These are phyloP conservation scores for Macrochelys suwanniensis DNA, from an alignment of 2,797 vertebrate genomes.

Conservation along the genomic window DNA sequence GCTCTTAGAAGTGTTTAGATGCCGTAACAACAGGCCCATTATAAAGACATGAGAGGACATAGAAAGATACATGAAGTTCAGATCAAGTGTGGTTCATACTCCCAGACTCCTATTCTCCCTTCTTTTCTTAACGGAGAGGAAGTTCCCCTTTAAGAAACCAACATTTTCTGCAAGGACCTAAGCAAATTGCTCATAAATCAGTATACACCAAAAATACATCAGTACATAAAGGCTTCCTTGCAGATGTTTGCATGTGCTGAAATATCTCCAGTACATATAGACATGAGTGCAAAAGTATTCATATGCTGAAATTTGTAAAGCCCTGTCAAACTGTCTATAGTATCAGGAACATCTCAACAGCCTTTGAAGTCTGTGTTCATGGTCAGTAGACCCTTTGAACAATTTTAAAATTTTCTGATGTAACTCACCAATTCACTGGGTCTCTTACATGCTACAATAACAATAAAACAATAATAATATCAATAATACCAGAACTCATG, in stretches of 20 bases:
- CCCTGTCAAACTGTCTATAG: rapidly evolving
- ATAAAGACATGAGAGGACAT: not conserved
- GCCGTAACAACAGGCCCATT: not conserved
- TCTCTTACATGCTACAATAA: not conserved
- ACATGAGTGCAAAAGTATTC: rapidly evolving
- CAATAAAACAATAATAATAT: not conserved
- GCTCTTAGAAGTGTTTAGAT: rapidly evolving
- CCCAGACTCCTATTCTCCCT: not conserved
- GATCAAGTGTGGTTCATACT: not conserved
- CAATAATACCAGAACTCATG: not conserved
- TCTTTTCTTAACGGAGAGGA: not conserved
- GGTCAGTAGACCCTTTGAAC: not conserved
- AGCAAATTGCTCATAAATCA: not conserved
- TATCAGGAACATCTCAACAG: not conserved
- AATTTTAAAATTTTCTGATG: not conserved
- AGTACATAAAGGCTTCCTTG: not conserved
- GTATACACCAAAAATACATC: not conserved
- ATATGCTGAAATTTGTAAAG: not conserved
- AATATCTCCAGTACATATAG: not conserved
- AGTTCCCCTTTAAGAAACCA: not conserved
- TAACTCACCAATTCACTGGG: not conserved
- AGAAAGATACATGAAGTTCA: not conserved
- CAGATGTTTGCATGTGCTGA: not conserved
- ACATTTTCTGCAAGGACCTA: rapidly evolving
- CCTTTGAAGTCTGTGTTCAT: not conserved